Conservation (phyloP, 2,113 vertebrate species). For the Pongo pygmaeus region DNA sequence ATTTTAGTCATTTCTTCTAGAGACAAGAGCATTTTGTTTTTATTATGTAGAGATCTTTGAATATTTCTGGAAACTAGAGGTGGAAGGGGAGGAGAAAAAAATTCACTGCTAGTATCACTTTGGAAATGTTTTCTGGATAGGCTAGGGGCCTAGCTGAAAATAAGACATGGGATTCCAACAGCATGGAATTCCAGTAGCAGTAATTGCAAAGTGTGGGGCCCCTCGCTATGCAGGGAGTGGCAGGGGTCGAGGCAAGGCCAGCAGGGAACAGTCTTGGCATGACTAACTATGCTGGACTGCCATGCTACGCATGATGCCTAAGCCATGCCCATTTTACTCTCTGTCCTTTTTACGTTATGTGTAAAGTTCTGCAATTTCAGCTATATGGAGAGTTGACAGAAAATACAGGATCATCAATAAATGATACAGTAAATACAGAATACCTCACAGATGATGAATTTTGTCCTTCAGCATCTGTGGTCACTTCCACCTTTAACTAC, state of each 20-base stretch:
- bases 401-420: background rate
- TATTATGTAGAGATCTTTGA: background rate
- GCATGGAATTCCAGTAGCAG: background rate
- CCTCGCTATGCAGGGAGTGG: background rate
- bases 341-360: too few species aligned
- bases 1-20: background rate
- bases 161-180: background rate
- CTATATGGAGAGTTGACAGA: background rate
- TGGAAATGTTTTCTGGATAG: background rate
- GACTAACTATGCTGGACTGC: too few species aligned
- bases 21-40: background rate
- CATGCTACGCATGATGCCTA: fast-evolving
- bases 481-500: background rate
- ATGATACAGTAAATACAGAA: background rate
- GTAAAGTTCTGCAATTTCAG: background rate
- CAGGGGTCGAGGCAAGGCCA: too few species aligned
- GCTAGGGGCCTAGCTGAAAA: background rate
- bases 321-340: fast-evolving
- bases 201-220: fast-evolving
- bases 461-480: background rate
- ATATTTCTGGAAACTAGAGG: background rate
- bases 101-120: background rate
- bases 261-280: background rate
- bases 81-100: background rate
- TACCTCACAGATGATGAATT: fast-evolving